Conservation (phyloP, 53 echinoderm and acorn worm species). For the Pentamera pediparva region DNA sequence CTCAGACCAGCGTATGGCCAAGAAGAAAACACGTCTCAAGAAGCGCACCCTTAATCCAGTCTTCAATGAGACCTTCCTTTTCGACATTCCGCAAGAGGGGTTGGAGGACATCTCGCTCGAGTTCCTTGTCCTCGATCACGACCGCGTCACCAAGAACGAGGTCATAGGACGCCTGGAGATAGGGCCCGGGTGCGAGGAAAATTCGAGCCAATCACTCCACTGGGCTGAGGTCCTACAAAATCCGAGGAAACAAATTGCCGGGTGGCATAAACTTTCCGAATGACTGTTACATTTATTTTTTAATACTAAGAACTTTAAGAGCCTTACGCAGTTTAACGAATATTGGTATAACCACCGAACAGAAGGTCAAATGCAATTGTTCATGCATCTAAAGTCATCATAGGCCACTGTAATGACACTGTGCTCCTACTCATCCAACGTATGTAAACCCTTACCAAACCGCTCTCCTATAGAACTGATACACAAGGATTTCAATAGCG, state of each 20-base stretch:
- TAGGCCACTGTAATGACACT: too few relatives aligned
- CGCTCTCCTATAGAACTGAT: too few relatives aligned
- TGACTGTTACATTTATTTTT: conserved; percentile 28
- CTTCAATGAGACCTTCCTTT: conserved; percentile 99
- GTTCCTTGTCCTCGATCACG: conserved; percentile 96
- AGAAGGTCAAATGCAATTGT: too few relatives aligned
- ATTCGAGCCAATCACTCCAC: conserved; percentile 59
- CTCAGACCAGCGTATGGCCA: conserved; percentile 79
- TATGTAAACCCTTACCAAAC: too few relatives aligned
- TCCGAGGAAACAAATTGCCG: conserved; percentile 93
- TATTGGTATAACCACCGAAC: too few relatives aligned
- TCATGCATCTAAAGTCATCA: too few relatives aligned
- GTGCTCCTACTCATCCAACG: too few relatives aligned
- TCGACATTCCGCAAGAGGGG: conserved; percentile 94
- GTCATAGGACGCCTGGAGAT: conserved; percentile 95
- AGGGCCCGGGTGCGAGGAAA: conserved; percentile 63
- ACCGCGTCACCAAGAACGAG: conserved; percentile 98
- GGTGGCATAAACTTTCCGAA: conserved; percentile 96
- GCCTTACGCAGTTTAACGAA: too few relatives aligned
- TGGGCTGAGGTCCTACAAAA: conserved; percentile 96
- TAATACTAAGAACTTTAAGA: too few relatives aligned
- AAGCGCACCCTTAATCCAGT: conserved; percentile 98
- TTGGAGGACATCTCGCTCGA: conserved; percentile 88
- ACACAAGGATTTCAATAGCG: too few relatives aligned
- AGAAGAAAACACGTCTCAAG: conserved; percentile 98